Conservation (phyloP, 92 coral and sea anemone genomes). For the Siderastrea siderea region DNA sequence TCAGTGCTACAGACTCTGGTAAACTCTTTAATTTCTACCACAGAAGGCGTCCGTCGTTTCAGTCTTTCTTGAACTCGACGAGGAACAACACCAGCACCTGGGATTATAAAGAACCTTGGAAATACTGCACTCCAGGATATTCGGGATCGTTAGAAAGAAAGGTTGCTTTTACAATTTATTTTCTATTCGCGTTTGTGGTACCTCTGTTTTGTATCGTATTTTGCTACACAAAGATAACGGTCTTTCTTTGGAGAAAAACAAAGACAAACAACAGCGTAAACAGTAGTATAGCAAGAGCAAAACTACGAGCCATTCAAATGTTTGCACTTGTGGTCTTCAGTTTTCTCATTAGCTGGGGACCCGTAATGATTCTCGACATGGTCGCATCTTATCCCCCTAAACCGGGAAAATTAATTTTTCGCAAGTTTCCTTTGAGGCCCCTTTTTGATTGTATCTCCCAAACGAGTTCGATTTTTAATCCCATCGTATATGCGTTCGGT, state of each 20-base stretch:
- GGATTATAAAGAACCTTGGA: not conserved
- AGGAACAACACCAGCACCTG: not conserved
- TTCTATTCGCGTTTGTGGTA: conserved; percentile 28
- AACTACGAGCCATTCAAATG: conserved; percentile 66
- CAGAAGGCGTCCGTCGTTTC: too few species aligned
- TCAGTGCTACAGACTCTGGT: conserved; percentile 41
- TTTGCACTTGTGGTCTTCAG: conserved; percentile 59
- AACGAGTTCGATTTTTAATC: conserved; percentile 73
- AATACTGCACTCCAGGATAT: conserved; percentile 27
- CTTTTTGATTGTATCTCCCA: conserved; percentile 48
- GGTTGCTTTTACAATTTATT: conserved; percentile 27
- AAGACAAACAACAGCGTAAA: not conserved
- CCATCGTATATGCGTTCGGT: conserved; percentile 78
- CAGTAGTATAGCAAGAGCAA: conserved; percentile 47
- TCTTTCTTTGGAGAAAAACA: conserved; percentile 35
- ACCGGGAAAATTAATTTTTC: not conserved
- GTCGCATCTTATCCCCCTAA: conserved; percentile 18
- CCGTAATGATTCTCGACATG: conserved; percentile 68
- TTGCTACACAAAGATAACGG: conserved; percentile 25
- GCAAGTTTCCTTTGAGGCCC: conserved; percentile 40
- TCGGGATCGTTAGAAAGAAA: conserved; percentile 2
- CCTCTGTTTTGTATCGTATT: conserved; percentile 14
- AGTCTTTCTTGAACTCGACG: not conserved
- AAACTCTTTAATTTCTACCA: not conserved
- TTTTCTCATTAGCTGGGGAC: conserved; percentile 84